phyloP scores from a whole-genome alignment of 1,140 invertebrate species.

The Lepidurus packardi region DNA sequence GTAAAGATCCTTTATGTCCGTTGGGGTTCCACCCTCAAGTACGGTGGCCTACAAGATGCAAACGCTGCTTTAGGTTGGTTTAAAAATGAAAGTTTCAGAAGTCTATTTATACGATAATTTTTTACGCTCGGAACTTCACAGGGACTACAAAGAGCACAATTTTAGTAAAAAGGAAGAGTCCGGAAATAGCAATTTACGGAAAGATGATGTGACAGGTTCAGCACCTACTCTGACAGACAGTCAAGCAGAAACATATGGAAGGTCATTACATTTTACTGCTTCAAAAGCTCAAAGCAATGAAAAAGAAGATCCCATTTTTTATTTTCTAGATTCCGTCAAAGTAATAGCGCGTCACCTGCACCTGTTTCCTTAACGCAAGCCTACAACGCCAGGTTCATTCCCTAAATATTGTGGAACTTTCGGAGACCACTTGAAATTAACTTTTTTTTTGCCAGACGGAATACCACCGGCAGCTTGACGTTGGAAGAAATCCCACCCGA shows the following conservation, averaged over 20 bases:
- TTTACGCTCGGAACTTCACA: slow-evolving; percentile 42
- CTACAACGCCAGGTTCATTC: slow-evolving; percentile 22
- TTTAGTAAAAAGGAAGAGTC: slow-evolving; percentile 52
- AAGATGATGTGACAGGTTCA: slow-evolving; percentile 65
- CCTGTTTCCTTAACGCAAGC: not conserved
- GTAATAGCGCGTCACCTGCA: slow-evolving; percentile 24
- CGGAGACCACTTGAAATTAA: not conserved
- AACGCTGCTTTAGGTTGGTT: slow-evolving; percentile 74
- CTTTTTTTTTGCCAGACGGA: slow-evolving; percentile 9
- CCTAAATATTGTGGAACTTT: not conserved
- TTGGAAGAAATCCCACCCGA: slow-evolving; percentile 7
- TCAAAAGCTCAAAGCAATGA: slow-evolving; percentile 28
- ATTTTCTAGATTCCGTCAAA: slow-evolving; percentile 22
- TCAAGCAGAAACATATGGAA: slow-evolving; percentile 31
- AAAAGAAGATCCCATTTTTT: slow-evolving; percentile 8
- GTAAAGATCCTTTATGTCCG: slow-evolving; percentile 70
- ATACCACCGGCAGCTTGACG: slow-evolving; percentile 1
- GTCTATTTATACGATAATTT: slow-evolving; percentile 28
- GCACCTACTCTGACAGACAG: slow-evolving; percentile 57
- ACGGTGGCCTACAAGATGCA: slow-evolving; percentile 84
- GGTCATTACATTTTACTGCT: slow-evolving; percentile 34
- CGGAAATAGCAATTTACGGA: slow-evolving; percentile 40
- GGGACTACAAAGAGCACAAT: slow-evolving; percentile 84
- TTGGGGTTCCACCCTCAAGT: slow-evolving; percentile 91
- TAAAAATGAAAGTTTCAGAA: slow-evolving; percentile 28